phyloP scores from a whole-genome alignment of 2,888 invertebrate species.

The Gandaritis pyraliata region DNA sequence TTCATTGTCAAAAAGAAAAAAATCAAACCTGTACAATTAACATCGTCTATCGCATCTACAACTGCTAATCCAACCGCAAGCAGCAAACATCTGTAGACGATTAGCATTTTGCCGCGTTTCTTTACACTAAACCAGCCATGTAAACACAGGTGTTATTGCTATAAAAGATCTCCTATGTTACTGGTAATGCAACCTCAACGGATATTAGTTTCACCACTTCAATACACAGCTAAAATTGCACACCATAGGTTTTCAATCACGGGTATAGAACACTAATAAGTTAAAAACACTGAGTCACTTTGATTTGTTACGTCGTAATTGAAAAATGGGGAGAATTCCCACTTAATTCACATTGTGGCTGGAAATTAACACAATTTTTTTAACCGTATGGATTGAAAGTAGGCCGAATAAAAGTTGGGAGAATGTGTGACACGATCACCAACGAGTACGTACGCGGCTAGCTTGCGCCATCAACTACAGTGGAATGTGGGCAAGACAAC shows the following conservation, averaged over 20 bases:
- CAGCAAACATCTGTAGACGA: slow-evolving; percentile 52
- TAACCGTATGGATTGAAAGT: slow-evolving; percentile 39
- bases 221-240: slow-evolving; percentile 54
- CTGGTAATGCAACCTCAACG: slow-evolving; percentile 52
- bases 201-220: slow-evolving; percentile 58
- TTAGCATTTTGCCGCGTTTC: slow-evolving; percentile 60
- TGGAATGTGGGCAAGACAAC: slow-evolving; percentile 57
- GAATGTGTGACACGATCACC: slow-evolving; percentile 46
- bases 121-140: slow-evolving; percentile 45
- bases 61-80: slow-evolving; percentile 53
- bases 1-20: slow-evolving; percentile 49
- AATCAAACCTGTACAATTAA: slow-evolving; percentile 62
- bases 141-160: slow-evolving; percentile 52
- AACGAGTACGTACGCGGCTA: slow-evolving; percentile 57
- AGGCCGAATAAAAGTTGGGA: slow-evolving; percentile 59
- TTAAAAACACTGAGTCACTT: slow-evolving; percentile 75
- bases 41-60: slow-evolving; percentile 41
- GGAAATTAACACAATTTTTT: slow-evolving; percentile 6
- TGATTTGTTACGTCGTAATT: slow-evolving; percentile 56
- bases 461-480: slow-evolving; percentile 58
- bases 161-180: slow-evolving; percentile 49
- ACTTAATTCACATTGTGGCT: slow-evolving; percentile 50
- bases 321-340: slow-evolving; percentile 48
- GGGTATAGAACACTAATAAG: slow-evolving; percentile 63
- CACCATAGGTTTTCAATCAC: slow-evolving; percentile 65